Percentiles rank a stretch among this genome's conserved stretches.
Evolutionary conservation across 1,140 invertebrate species (phyloP).

Genomic region (Chrysomallon squamiferum): DNA sequence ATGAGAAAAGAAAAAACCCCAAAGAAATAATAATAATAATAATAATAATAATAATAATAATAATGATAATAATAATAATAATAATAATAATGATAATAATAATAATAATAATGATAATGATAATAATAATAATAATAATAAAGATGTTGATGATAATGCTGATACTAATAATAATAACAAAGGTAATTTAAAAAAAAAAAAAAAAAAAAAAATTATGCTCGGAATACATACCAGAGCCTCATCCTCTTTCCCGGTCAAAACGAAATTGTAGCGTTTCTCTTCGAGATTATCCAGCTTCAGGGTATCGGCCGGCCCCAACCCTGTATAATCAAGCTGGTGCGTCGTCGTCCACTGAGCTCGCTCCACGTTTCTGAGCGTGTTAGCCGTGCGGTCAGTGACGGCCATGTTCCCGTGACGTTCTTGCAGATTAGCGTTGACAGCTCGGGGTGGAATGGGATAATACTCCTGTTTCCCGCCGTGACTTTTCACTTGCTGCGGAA

Average conservation of each 20-base stretch:
- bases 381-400: constrained; percentile 41
- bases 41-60: too few species aligned
- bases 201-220: too few species aligned
- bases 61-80: too few species aligned
- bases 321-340: constrained; percentile 52
- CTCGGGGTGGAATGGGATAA: constrained; percentile 56
- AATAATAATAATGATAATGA: too few species aligned
- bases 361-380: constrained; percentile 56
- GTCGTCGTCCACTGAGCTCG: constrained; percentile 56
- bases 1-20: too few species aligned
- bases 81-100: too few species aligned
- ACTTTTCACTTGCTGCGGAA: constrained; percentile 40
- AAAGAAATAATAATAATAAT: too few species aligned
- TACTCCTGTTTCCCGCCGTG: constrained; percentile 46
- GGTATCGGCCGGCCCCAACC: constrained; percentile 54
- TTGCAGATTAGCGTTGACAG: constrained; percentile 52
- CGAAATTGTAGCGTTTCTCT: constrained; percentile 40
- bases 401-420: constrained; percentile 34
- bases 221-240: constrained; percentile 49
- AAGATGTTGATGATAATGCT: too few species aligned
- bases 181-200: too few species aligned
- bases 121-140: too few species aligned
- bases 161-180: too few species aligned
- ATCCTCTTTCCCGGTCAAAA: constrained; percentile 41
- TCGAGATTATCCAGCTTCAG: constrained; percentile 53